Base-by-base conservation (phyloP, 2,888 invertebrate genomes). In the Cryptus armator region DNA sequence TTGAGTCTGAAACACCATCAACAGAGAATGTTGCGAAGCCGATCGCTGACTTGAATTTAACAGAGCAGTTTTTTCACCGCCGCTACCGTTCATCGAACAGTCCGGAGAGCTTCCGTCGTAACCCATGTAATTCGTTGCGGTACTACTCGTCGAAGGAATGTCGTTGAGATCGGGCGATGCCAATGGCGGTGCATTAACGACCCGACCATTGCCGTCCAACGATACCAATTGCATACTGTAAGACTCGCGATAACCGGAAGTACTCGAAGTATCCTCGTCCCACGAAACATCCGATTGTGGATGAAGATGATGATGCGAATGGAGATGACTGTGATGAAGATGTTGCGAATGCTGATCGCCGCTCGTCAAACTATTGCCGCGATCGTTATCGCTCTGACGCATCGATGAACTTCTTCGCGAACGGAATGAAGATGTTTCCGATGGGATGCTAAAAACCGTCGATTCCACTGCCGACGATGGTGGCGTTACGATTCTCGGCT, bases 201-300 rank as follows among this genome's bases (percentile, higher is more conserved):
- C 85, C 32, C 88, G 89, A 19, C 87, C 93, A 83, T 90, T 94
- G 93, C 95, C 95, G 85, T 95, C 95, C 86, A 95, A 92, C 88
- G 95, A 95, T 48, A 95, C 95, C 86, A 95, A 94, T 86, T 96
- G 95, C 87, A 96, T 95, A 78, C 95, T 96, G 93, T 95, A 96
- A 93, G 97, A 97, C 90, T 96, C 96, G 43, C 96, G 95, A 94
- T 97, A 97, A 85, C 97, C 98, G 0, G 98, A 98, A 19, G 98
- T 98, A 88, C 97, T 98, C 0, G 98, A 97, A 0, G 93, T 93
- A 92, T 97, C 96, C 92, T 97, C 97, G 93, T 97, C 97, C 96
- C 97, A 97, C 0, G 97, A 97, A 3, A 97, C 96, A 93, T 97
- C 97, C 0, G 96, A 95, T 87, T 91, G 94, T 12, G 90, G 93